Base-by-base conservation (phyloP, 2,113 vertebrate species). In the Terrapene triunguis region DNA sequence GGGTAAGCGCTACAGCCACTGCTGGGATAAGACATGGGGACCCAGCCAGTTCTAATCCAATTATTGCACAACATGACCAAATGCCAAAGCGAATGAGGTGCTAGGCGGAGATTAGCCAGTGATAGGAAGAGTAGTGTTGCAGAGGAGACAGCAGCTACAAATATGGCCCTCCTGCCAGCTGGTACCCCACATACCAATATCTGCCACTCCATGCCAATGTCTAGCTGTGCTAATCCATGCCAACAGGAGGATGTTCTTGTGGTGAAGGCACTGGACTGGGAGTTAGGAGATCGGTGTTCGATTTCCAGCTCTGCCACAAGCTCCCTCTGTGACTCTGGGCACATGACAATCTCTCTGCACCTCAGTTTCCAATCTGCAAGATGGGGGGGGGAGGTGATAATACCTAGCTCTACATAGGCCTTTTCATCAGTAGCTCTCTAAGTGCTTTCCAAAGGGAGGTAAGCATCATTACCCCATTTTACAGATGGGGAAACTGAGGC, bases 311-410 rank as follows among this genome's bases (percentile, higher is more conserved):
- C 76, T 81, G 44, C 12, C 48, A 51, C 53, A 57, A 38, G 10
- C 55, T 2, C 44, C 2, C 16, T n/a, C 22, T 21, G 55, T 16
- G 11, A 29, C 50, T 27, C 27, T 5, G 0, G 2, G 25, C 1
- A 1, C 79, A 32, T 44, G 9, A 4, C 0, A 53, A 13, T 6
- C 87, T 84, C 44, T 5, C 54, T 42, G 12, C 29, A 27, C 16
- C 3, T 38, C 29, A 72, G 10, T 89, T 90, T 84, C 79, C 48
- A 79, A 10, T 27, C 51, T 48, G 1, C 5, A 51, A 85, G 88
- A 80, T 4, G 14, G 3, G 24, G 10, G 32, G 13, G 14, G 16
- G 14, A 38, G 59, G 8, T 13, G 29, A 62, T 65, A 17, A 65
- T 17, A 65, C 32, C 62, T 35, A 29, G 32, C 14, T 35, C 14